A percentile compares a stretch with the other conserved stretches of the same genome.
phyloP scores from a whole-genome alignment of 2,113 vertebrate genomes.

The Thermophis baileyi region DNA sequence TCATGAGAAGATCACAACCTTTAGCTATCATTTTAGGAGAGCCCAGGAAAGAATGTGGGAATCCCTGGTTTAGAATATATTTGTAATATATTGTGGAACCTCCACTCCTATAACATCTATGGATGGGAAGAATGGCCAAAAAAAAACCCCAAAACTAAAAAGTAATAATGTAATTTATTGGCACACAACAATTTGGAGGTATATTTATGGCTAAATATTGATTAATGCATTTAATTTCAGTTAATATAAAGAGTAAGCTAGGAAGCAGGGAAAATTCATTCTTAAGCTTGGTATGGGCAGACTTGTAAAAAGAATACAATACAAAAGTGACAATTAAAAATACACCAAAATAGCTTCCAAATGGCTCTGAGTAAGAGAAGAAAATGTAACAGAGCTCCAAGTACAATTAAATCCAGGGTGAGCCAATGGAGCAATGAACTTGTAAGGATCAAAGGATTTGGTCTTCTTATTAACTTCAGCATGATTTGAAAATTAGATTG shows the following conservation, averaged over 20 bases:
- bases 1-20: not conserved
- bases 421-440: not conserved
- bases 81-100: not conserved
- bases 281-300: not conserved
- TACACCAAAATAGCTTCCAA: not conserved
- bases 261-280: not conserved
- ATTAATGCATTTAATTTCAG: not conserved
- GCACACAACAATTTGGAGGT: not conserved
- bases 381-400: not conserved
- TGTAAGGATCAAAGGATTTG: not conserved
- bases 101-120: not conserved
- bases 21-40: not conserved
- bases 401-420: not conserved
- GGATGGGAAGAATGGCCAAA: not conserved
- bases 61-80: not conserved
- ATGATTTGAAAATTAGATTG: conserved; percentile 1
- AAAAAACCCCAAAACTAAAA: not conserved
- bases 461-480: not conserved
- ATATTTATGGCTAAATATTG: not conserved
- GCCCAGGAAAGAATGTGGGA: not conserved
- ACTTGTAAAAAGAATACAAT: not conserved
- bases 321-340: not conserved
- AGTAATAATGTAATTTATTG: not conserved
- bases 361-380: not conserved
- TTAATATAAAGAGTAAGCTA: not conserved